Conservation (phyloP, 2,797 vertebrate species). For the Acanthis flammea region DNA sequence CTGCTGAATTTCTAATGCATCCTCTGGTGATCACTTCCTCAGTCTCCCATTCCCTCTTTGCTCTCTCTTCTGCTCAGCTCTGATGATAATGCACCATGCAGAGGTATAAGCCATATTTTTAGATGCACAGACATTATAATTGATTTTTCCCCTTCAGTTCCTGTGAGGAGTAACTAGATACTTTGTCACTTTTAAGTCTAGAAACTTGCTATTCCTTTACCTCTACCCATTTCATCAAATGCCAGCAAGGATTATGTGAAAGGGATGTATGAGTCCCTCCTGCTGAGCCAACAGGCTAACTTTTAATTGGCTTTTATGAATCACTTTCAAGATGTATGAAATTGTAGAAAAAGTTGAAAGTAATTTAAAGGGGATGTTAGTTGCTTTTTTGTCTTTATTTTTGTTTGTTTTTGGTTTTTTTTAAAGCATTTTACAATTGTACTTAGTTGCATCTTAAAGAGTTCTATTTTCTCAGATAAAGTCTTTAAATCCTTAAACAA, state of each 20-base stretch:
- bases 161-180: not conserved
- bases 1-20: constrained; percentile 35
- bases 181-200: constrained; percentile 50
- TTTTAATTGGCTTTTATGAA: constrained; percentile 73
- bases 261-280: not conserved
- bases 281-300: constrained; percentile 40
- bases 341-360: not conserved
- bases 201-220: constrained; percentile 39
- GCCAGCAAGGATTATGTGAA: not conserved
- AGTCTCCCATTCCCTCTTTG: not conserved
- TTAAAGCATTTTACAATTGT: not conserved
- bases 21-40: constrained; percentile 6
- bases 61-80: not conserved
- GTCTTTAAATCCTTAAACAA: not conserved
- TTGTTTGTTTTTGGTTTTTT: not conserved
- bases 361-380: not conserved
- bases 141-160: constrained; percentile 7
- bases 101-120: constrained; percentile 36
- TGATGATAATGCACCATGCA: constrained; percentile 11
- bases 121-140: constrained; percentile 47
- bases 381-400: not conserved
- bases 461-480: not conserved
- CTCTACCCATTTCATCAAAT: constrained; percentile 51
- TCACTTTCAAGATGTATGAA: constrained; percentile 37
- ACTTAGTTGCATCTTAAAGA: not conserved